phyloP scores from a whole-genome alignment of 2,113 vertebrate genomes.

The Myotis brandtii region DNA sequence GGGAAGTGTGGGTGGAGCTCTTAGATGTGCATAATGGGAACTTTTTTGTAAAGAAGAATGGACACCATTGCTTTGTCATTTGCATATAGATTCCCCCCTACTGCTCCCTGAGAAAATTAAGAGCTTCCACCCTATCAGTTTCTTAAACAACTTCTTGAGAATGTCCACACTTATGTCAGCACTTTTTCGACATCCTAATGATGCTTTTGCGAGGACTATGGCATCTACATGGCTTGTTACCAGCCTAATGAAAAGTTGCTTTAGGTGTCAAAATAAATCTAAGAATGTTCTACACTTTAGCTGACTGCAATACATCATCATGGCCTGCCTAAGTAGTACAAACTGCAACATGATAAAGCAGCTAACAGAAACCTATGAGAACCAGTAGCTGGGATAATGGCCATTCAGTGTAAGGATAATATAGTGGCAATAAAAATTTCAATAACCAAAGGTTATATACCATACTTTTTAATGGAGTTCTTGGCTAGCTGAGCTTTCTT shows the following conservation, averaged over 20 bases:
- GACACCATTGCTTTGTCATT: constrained; percentile 60
- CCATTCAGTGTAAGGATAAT: constrained; percentile 70
- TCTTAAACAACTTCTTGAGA: constrained; percentile 75
- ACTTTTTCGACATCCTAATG: constrained; percentile 77
- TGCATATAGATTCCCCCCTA: constrained; percentile 67
- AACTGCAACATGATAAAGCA: constrained; percentile 77
- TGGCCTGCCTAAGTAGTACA: constrained; percentile 74
- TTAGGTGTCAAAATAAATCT: constrained; percentile 84
- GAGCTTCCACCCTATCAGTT: constrained; percentile 72
- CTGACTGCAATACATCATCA: constrained; percentile 80
- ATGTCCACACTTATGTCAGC: constrained; percentile 79
- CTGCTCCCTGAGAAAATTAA: constrained; percentile 77
- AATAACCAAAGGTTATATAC: constrained; percentile 70
- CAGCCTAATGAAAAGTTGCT: constrained; percentile 83
- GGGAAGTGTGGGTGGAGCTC: constrained; percentile 59
- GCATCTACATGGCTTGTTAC: constrained; percentile 82
- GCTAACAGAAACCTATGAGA: constrained; percentile 76
- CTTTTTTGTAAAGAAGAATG: constrained; percentile 67
- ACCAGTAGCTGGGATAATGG: constrained; percentile 74
- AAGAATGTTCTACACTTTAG: constrained; percentile 79
- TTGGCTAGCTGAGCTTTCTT: constrained; percentile 66
- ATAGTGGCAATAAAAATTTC: constrained; percentile 70
- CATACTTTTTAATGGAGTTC: constrained; percentile 68
- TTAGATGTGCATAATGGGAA: constrained; percentile 44
- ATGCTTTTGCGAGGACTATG: constrained; percentile 70